Conservation (phyloP, 2,888 invertebrate species). For the Harpalus rufipes region DNA sequence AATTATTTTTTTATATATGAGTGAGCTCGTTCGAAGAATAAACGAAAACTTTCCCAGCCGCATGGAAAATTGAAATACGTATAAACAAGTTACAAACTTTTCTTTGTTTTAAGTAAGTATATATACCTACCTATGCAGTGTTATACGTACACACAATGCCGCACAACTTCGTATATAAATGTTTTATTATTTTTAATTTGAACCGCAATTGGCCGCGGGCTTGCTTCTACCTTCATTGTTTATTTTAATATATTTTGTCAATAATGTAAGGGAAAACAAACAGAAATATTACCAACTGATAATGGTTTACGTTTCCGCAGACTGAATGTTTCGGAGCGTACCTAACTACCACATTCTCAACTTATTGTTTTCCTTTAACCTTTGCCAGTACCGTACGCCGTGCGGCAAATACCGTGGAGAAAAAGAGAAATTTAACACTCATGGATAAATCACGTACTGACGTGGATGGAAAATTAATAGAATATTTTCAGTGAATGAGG, state of each 20-base stretch:
- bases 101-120: slow-evolving; percentile 49
- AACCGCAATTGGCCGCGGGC: slow-evolving; percentile 35
- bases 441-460: too few species aligned
- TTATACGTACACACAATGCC: slow-evolving; percentile 5
- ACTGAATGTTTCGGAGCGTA: slow-evolving; percentile 23
- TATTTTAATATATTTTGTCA: slow-evolving; percentile 47
- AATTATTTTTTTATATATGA: slow-evolving; percentile 44
- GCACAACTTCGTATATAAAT: slow-evolving; percentile 35
- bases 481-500: too few species aligned
- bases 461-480: too few species aligned
- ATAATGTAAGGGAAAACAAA: slow-evolving; percentile 53
- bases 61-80: slow-evolving; percentile 47
- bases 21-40: slow-evolving; percentile 34
- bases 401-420: not conserved
- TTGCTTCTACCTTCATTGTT: slow-evolving; percentile 40
- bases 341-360: not conserved
- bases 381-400: not conserved
- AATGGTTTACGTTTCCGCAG: slow-evolving; percentile 22
- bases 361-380: not conserved
- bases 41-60: slow-evolving; percentile 50
- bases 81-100: slow-evolving; percentile 55
- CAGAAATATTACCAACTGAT: slow-evolving; percentile 50
- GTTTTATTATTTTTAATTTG: slow-evolving; percentile 61
- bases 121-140: not conserved
- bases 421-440: too few species aligned